Percentiles rank a stretch among this genome's conserved stretches.
Evolutionary conservation across 2,888 invertebrate genomes (phyloP).

Genomic region (Rhagonycha fulva): DNA sequence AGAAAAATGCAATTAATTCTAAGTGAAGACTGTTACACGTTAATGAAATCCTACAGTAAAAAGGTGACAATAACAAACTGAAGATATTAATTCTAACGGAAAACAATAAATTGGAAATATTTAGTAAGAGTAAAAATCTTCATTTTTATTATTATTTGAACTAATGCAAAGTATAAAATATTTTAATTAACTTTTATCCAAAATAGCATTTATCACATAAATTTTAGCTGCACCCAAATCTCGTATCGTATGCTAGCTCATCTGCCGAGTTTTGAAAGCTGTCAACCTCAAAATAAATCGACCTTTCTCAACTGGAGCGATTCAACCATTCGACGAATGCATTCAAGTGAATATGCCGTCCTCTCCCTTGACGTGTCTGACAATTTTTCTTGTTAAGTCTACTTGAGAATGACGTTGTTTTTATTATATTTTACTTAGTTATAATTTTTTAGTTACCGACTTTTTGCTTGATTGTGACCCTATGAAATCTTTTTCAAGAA

Average conservation of each 20-base stretch:
- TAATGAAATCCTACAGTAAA: background rate
- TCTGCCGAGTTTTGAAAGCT: conserved; percentile 37
- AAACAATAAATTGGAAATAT: background rate
- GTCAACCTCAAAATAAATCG: conserved; percentile 39
- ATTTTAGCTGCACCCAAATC: conserved; percentile 12
- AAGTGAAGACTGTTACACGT: background rate
- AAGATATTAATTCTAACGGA: background rate
- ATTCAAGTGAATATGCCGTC: conserved; percentile 34
- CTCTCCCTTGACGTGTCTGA: conserved; percentile 27
- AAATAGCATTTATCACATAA: conserved; percentile 24
- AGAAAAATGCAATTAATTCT: background rate
- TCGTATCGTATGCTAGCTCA: conserved; percentile 27
- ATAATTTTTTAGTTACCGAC: background rate
- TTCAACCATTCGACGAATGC: conserved; percentile 35
- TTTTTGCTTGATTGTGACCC: background rate
- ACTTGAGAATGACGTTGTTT: conserved; percentile 14
- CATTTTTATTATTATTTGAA: background rate
- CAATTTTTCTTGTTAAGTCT: conserved; percentile 27
- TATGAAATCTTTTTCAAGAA: background rate
- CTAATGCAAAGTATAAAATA: conserved; percentile 7
- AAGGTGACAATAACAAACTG: background rate
- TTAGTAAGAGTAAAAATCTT: background rate
- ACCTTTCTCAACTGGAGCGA: conserved; percentile 37
- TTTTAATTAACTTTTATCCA: conserved; percentile 28
- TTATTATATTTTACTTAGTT: conserved; percentile 2